These are phyloP conservation scores for Spinus pinus DNA, from an alignment of 2,797 vertebrate genomes.

Conservation along the genomic window DNA sequence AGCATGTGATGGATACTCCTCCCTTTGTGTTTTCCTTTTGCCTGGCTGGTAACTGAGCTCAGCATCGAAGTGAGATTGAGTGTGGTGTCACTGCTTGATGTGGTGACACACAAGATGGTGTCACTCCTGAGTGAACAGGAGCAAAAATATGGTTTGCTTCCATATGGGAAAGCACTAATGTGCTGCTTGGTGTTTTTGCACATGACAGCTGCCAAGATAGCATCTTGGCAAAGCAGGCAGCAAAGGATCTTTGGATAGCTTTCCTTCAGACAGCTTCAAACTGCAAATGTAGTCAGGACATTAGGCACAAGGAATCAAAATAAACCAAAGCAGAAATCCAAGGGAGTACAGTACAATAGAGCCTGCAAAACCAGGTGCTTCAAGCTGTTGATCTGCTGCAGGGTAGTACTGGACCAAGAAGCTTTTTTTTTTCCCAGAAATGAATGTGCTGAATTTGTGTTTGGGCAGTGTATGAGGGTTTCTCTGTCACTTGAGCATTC, in stretches of 20 bases:
- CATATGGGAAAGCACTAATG: not conserved
- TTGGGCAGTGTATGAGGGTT: not conserved
- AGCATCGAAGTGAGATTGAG: not conserved
- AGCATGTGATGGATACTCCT: accelerated
- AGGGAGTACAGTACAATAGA: not conserved
- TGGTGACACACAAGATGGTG: not conserved
- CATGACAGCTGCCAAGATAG: not conserved
- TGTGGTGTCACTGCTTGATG: not conserved
- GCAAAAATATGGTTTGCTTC: not conserved
- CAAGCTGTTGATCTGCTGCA: not conserved
- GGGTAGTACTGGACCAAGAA: not conserved
- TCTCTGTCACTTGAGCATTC: not conserved
- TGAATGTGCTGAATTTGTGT: not conserved
- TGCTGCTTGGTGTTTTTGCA: not conserved
- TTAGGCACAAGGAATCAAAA: not conserved
- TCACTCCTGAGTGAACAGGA: not conserved
- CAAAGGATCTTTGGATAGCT: not conserved
- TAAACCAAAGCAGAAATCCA: not conserved
- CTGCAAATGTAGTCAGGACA: not conserved
- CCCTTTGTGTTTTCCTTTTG: not conserved
- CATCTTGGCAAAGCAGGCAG: not conserved
- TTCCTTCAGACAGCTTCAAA: not conserved
- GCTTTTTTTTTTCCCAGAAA: not conserved
- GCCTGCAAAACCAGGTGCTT: not conserved
- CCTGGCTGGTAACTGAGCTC: not conserved